These are phyloP conservation scores for Mellilla xanthometata DNA, from an alignment of 2,888 invertebrate species.

Conservation along the genomic window DNA sequence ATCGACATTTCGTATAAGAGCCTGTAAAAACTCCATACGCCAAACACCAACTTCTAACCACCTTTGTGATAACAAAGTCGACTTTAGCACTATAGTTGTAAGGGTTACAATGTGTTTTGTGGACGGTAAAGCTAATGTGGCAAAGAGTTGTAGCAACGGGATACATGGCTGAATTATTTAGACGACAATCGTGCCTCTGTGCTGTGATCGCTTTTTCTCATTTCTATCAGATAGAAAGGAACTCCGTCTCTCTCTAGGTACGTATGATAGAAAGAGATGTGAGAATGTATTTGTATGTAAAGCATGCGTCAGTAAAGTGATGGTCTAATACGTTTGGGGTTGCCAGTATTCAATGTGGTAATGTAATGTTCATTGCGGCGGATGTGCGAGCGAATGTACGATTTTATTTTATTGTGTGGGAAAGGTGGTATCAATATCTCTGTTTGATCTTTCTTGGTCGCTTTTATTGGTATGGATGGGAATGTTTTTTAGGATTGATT, in stretches of 20 bases:
- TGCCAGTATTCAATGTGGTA: conserved; percentile 49
- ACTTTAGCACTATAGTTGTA: conserved; percentile 31
- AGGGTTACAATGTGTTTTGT: conserved; percentile 13
- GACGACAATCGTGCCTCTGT: conserved; percentile 76
- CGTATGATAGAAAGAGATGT: conserved; percentile 40
- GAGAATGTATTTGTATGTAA: conserved; percentile 53
- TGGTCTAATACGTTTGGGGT: conserved; percentile 62
- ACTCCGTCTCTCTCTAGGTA: conserved; percentile 40
- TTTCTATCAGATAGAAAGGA: conserved; percentile 61
- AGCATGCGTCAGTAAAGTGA: conserved; percentile 62
- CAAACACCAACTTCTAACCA: conserved; percentile 6
- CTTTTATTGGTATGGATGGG: too few relatives aligned
- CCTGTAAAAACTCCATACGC: conserved; percentile 74
- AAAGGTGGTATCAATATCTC: neutral
- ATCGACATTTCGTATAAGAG: conserved; percentile 78
- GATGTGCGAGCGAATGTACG: conserved; percentile 9
- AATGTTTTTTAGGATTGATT: too few relatives aligned
- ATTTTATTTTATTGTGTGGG: conserved; percentile 13
- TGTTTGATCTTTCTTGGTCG: neutral
- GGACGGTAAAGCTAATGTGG: conserved; percentile 26
- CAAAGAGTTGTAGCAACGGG: conserved; percentile 58
- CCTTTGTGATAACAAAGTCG: neutral
- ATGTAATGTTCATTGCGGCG: conserved; percentile 41
- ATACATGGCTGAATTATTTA: conserved; percentile 78
- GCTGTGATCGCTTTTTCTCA: conserved; percentile 77